Conservation (phyloP, 2,888 invertebrate species). For the Pristionchus mayeri region DNA sequence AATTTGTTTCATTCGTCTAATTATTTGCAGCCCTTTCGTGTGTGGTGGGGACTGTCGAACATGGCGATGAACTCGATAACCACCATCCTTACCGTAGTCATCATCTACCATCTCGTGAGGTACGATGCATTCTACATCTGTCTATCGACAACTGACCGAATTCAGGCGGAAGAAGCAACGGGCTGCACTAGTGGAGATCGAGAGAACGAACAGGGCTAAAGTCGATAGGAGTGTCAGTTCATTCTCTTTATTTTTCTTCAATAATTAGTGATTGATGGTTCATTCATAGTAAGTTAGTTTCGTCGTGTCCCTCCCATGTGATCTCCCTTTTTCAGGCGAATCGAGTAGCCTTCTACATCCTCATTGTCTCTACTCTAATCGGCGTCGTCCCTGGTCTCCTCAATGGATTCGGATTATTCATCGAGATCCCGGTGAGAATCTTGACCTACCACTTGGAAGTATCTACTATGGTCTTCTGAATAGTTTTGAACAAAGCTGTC, state of each 20-base stretch:
- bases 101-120: constrained; percentile 51
- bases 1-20: background rate
- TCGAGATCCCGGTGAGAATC: constrained; percentile 51
- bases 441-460: background rate
- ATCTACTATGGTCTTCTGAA: background rate
- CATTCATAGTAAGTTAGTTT: background rate
- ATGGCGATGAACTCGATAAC: constrained; percentile 56
- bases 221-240: constrained; percentile 56
- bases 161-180: constrained; percentile 40
- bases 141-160: background rate
- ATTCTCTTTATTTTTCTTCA: background rate
- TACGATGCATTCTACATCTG: background rate
- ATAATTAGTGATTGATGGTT: background rate
- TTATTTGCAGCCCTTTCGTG: constrained; percentile 53
- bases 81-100: constrained; percentile 53
- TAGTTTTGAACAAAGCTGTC: no score
- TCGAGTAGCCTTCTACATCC: constrained; percentile 56
- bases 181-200: constrained; percentile 49
- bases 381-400: constrained; percentile 56
- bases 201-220: constrained; percentile 52
- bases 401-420: constrained; percentile 54
- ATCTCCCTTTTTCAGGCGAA: constrained; percentile 52
- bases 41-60: constrained; percentile 57
- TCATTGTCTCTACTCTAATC: constrained; percentile 55
- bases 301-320: no score